These are phyloP conservation scores for Wiebesia pumilae DNA, from an alignment of 1,140 invertebrate genomes.

Conservation along the genomic window DNA sequence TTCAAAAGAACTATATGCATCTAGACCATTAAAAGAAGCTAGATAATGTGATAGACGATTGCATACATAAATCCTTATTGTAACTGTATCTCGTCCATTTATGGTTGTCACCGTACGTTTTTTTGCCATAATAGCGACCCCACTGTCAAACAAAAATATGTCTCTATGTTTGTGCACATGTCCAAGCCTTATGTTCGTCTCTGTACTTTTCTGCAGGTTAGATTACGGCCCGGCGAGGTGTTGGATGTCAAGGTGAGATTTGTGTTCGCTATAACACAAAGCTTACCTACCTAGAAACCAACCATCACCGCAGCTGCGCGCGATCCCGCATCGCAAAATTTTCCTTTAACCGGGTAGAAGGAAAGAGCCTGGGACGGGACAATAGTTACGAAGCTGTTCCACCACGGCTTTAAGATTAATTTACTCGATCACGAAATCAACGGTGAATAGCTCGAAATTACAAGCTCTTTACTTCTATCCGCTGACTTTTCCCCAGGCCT, in stretches of 20 bases:
- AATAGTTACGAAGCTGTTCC: not conserved
- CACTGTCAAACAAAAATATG: slow-evolving; percentile 26
- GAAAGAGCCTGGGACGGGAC: not conserved
- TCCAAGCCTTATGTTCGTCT: slow-evolving; percentile 64
- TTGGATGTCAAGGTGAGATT: slow-evolving; percentile 86
- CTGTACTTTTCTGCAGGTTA: slow-evolving; percentile 78
- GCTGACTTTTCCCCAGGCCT: slow-evolving; percentile 3
- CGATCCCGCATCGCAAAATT: slow-evolving; percentile 2
- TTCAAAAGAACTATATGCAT: not conserved
- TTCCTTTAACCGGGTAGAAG: not conserved
- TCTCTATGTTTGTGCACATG: slow-evolving; percentile 44
- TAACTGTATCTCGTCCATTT: not conserved
- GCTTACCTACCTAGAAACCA: slow-evolving; percentile 68
- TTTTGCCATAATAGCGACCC: not conserved
- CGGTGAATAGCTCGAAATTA: not conserved
- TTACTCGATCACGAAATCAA: not conserved
- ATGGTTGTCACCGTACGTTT: not conserved
- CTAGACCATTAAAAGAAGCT: not conserved
- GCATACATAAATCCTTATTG: not conserved
- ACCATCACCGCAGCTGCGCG: slow-evolving; percentile 40
- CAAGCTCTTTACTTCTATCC: slow-evolving; percentile 7
- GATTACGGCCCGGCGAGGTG: slow-evolving; percentile 86
- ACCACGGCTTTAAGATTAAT: not conserved
- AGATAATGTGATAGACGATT: not conserved
- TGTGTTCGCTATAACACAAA: slow-evolving; percentile 80